Evolutionary conservation across 2,113 vertebrate species (phyloP).

Genomic region (Poeciliopsis retropinna): DNA sequence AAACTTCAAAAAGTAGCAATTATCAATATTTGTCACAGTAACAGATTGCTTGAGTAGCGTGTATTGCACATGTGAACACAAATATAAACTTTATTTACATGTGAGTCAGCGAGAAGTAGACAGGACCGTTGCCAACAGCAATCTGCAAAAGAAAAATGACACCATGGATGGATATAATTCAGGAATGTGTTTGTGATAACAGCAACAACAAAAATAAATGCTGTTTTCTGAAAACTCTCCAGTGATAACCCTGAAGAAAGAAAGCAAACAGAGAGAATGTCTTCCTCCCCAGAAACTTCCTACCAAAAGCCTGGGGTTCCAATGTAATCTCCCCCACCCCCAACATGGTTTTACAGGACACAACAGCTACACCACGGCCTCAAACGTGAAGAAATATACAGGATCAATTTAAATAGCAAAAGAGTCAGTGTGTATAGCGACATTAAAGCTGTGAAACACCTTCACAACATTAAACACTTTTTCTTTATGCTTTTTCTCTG

Average conservation of each 20-base stretch:
- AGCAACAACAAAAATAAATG: conserved; percentile 7
- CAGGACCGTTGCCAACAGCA: conserved; percentile 64
- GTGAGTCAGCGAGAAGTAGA: conserved; percentile 74
- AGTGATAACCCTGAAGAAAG: conserved; percentile 26
- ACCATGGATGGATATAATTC: conserved; percentile 61
- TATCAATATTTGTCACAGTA: conserved; percentile 80
- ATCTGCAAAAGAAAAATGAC: conserved; percentile 54
- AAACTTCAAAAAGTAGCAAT: conserved; percentile 60
- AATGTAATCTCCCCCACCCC: not conserved
- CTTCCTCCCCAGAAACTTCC: conserved; percentile 19
- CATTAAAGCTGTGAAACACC: conserved; percentile 17
- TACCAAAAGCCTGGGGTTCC: not conserved
- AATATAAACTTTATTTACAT: conserved; percentile 80
- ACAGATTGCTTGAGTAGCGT: conserved; percentile 81
- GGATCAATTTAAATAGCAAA: conserved; percentile 53
- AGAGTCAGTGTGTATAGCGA: conserved; percentile 34
- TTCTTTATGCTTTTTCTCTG: not conserved
- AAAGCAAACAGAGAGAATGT: conserved; percentile 31
- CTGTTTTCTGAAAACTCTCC: conserved; percentile 11
- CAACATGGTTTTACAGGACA: conserved; percentile 43
- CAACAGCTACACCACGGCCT: conserved; percentile 66
- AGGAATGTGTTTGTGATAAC: conserved; percentile 81
- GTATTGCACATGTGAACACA: conserved; percentile 84
- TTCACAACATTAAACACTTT: not conserved
- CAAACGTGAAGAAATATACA: conserved; percentile 69